Conservation (phyloP, 1,140 invertebrate genomes). For the Zaprionus inermis region DNA sequence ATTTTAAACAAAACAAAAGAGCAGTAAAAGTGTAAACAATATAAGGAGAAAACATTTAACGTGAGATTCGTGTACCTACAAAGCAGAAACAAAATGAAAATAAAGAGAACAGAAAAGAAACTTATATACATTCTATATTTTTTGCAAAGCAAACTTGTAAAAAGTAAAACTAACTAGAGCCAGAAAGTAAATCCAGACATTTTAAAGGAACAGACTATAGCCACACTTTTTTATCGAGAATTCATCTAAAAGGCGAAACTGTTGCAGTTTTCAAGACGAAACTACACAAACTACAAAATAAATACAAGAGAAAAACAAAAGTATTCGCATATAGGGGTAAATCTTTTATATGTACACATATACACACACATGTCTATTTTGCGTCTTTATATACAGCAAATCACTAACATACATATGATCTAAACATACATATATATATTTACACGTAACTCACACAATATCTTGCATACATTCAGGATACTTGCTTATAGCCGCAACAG, state of each 20-base stretch:
- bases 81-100: slow-evolving; percentile 57
- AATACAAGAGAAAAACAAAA: background rate
- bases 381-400: slow-evolving; percentile 72
- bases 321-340: slow-evolving; percentile 33
- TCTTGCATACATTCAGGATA: slow-evolving; percentile 22
- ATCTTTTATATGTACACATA: slow-evolving; percentile 45
- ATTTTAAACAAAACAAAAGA: slow-evolving; percentile 36
- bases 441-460: slow-evolving; percentile 36
- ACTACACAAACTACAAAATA: slow-evolving; percentile 31
- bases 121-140: slow-evolving; percentile 63
- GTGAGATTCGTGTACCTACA: slow-evolving; percentile 81
- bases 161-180: slow-evolving; percentile 43
- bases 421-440: slow-evolving; percentile 49
- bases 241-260: slow-evolving; percentile 34
- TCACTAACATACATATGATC: slow-evolving; percentile 31
- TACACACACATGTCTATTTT: slow-evolving; percentile 64
- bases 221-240: slow-evolving; percentile 64
- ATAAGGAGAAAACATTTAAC: slow-evolving; percentile 61
- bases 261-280: slow-evolving; percentile 23
- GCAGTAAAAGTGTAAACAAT: slow-evolving; percentile 57
- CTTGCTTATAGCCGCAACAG: slow-evolving; percentile 30
- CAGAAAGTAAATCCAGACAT: slow-evolving; percentile 58
- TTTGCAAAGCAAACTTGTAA: slow-evolving; percentile 77
- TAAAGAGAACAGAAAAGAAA: slow-evolving; percentile 26
- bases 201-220: slow-evolving; percentile 61